These are phyloP conservation scores for Platichthys stellatus DNA, from an alignment of 2,113 vertebrate genomes.

Conservation along the genomic window DNA sequence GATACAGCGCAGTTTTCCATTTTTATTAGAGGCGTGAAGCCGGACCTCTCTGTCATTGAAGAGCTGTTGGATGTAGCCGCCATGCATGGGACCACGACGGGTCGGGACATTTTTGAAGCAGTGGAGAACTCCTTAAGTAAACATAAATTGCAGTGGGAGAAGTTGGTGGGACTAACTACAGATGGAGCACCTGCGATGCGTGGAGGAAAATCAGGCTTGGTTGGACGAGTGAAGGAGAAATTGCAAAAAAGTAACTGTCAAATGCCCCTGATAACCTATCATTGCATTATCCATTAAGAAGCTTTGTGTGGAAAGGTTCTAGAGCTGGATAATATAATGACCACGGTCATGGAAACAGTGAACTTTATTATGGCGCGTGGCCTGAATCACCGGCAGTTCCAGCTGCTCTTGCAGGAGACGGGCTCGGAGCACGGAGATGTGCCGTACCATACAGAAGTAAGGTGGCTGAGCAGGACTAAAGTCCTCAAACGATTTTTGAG, in stretches of 20 bases:
- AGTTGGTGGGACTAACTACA: constrained; percentile 31
- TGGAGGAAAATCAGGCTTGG: constrained; percentile 13
- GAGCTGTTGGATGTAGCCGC: constrained; percentile 31
- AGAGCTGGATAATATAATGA: background rate
- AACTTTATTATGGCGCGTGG: background rate
- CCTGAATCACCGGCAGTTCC: constrained; percentile 1
- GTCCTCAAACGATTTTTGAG: background rate
- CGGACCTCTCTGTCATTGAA: constrained; percentile 16
- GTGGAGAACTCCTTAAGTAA: constrained; percentile 11
- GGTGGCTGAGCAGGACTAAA: background rate
- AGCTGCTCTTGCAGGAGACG: background rate
- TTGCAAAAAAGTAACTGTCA: constrained; percentile 4
- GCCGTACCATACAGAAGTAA: background rate
- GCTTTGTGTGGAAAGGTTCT: background rate
- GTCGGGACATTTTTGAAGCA: background rate
- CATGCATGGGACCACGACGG: constrained; percentile 21
- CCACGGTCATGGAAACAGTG: background rate
- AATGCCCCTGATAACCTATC: background rate
- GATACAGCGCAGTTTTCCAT: constrained; percentile 23
- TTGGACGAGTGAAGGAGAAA: constrained; percentile 18
- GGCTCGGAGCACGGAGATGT: background rate
- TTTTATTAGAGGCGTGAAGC: constrained; percentile 28
- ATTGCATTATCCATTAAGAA: constrained; percentile 5
- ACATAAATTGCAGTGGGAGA: constrained; percentile 20
- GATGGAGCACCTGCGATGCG: constrained; percentile 21